These are phyloP conservation scores for Sanderia malayensis DNA, from an alignment of 30 jellyfish, hydroid and myxozoan species.

Conservation along the genomic window DNA sequence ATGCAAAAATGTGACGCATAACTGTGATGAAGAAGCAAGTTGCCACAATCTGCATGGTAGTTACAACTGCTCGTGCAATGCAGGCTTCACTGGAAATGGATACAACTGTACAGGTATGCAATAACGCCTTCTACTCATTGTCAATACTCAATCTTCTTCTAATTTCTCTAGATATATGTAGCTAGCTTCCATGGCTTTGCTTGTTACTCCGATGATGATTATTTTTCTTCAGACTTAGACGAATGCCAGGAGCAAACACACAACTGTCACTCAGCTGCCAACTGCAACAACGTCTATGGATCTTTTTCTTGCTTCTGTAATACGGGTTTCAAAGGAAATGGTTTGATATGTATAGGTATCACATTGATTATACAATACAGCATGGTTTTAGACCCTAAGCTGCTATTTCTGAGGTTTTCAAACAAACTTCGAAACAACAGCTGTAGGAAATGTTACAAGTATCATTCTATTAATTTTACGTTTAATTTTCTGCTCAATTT, in stretches of 20 bases:
- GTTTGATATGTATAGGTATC: conserved; percentile 11
- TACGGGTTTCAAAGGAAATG: conserved; percentile 34
- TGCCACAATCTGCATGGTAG: conserved; percentile 35
- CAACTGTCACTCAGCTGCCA: conserved; percentile 39
- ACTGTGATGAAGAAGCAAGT: conserved; percentile 35
- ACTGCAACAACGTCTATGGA: conserved; percentile 40
- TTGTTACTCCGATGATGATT: no score
- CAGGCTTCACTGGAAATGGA: conserved; percentile 50
- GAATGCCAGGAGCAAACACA: conserved; percentile 19
- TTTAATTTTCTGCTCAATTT: no score
- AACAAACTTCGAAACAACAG: no score
- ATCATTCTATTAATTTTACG: no score
- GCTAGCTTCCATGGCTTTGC: no score
- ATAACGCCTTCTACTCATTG: no score
- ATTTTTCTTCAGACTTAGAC: conserved; percentile 26
- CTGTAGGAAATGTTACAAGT: no score
- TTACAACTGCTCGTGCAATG: conserved; percentile 29
- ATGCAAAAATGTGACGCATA: conserved; percentile 44
- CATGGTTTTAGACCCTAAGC: no score
- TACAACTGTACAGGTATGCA: conserved; percentile 26
- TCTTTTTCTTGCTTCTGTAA: conserved; percentile 28
- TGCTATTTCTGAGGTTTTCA: no score
- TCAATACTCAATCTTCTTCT: no score
- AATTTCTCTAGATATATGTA: no score
- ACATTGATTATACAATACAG: no score